Evolutionary conservation across 1,140 invertebrate species (phyloP).

Genomic region (Diorhabda carinulata): DNA sequence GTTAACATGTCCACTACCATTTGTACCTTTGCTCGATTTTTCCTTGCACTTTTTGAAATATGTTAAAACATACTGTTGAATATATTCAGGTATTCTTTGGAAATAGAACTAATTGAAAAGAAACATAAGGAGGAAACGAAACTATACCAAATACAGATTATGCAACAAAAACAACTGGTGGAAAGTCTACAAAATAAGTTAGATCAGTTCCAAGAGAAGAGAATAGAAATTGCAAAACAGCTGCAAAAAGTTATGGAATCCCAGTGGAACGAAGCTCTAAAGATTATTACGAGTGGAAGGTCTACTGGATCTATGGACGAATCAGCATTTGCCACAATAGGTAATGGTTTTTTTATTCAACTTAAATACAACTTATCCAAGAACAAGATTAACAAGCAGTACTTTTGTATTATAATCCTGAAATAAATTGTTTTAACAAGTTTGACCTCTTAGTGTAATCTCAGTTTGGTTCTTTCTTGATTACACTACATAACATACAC

Average conservation of each 20-base stretch:
- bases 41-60: too few relatives aligned
- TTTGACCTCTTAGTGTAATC: too few relatives aligned
- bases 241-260: slow-evolving; percentile 74
- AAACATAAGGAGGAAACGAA: slow-evolving; percentile 73
- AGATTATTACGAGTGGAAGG: slow-evolving; percentile 56
- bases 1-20: too few relatives aligned
- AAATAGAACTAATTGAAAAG: slow-evolving; percentile 70
- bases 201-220: slow-evolving; percentile 53
- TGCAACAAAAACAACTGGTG: slow-evolving; percentile 62
- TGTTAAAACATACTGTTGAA: too few relatives aligned
- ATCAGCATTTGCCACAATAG: slow-evolving; percentile 18
- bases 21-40: too few relatives aligned
- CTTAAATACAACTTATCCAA: too few relatives aligned
- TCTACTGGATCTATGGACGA: slow-evolving; percentile 29
- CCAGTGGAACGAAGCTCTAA: slow-evolving; percentile 72
- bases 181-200: slow-evolving; percentile 59
- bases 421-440: too few relatives aligned
- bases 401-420: too few relatives aligned
- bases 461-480: too few relatives aligned
- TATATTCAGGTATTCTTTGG: slow-evolving; percentile 60
- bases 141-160: slow-evolving; percentile 61
- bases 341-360: neutral
- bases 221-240: slow-evolving; percentile 64
- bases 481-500: too few relatives aligned
- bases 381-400: too few relatives aligned